These are phyloP conservation scores for Bombus cullumanus DNA, from an alignment of 1,140 invertebrate genomes.

Conservation along the genomic window DNA sequence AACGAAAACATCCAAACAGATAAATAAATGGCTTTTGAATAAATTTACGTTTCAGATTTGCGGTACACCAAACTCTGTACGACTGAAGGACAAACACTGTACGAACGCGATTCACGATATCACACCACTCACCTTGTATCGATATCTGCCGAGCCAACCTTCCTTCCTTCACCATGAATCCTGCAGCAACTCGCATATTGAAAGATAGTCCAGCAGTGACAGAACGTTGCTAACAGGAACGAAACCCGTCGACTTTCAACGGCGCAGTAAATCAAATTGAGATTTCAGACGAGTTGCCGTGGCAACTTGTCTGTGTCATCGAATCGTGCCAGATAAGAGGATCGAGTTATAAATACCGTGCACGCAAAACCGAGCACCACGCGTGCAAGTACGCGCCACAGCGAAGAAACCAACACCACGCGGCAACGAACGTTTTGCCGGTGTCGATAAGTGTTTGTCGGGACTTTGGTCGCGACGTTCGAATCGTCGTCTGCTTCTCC, in stretches of 20 bases:
- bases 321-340: constrained; percentile 47
- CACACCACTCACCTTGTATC: too few species aligned
- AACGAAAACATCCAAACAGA: too few species aligned
- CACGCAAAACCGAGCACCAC: constrained; percentile 7
- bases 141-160: too few species aligned
- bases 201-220: not conserved
- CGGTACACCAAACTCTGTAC: too few species aligned
- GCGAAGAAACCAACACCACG: not conserved
- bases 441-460: constrained; percentile 22
- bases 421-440: constrained; percentile 12
- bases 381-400: not conserved
- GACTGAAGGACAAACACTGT: too few species aligned
- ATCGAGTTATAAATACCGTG: constrained; percentile 49
- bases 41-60: too few species aligned
- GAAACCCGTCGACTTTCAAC: not conserved
- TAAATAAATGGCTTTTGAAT: too few species aligned
- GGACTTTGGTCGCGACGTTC: constrained; percentile 14
- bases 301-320: constrained; percentile 48
- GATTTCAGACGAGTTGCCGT: constrained; percentile 27
- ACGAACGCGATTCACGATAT: too few species aligned
- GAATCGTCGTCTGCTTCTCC: not conserved
- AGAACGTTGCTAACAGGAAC: not conserved
- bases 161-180: not conserved
- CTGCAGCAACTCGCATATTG: not conserved
- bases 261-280: constrained; percentile 47